Base-by-base conservation (phyloP, 1,140 invertebrate species). In the Andrena cerasifolii region DNA sequence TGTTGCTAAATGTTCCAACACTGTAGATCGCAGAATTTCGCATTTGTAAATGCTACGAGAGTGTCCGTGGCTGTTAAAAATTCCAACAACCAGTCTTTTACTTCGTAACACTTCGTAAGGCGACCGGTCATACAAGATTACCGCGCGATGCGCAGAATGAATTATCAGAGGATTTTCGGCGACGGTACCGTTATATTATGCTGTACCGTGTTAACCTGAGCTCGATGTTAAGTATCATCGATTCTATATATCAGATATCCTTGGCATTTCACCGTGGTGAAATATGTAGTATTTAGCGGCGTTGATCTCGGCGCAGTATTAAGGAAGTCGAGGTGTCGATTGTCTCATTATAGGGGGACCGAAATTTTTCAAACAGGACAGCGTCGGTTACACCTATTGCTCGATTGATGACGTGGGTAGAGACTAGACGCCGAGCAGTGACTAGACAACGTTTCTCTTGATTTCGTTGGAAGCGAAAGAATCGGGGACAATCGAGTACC, bases 141-240 rank as follows among this genome's bases (percentile, higher is more conserved):
- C 67, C 26, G 24, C 61, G 49, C 2, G 33, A 47, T 83, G 72
- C 62, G 66, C 71, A 73, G 43, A 53, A 76, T 51, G 26, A 10
- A 53, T 56, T n/a, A 8, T 24, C 16, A 47, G 36, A 18, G 3
- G 2, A 62, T 51, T 31, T 40, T 74, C 53, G 12, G 45, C 36
- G 72, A 77, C 74, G 71, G 43, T 81, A 83, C 82, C 79, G 79
- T 84, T 85, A 84, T 68, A 21, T 79, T 53, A 67, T 43, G 24
- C 28, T 36, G 28, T 53, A 59, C 3, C 8, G n/a, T 51, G 21
- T 53, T 84, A 85, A 81, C 74, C 66, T 75, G 21, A 66, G 18
- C 10, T 5, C 18, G 24, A 76, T 24, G 33, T 21, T 26, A n/a
- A 16, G 1, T 58, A 36, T 54, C 5, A 59, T 47, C 1, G 28